phyloP scores from a whole-genome alignment of 1,140 invertebrate species.

The Littorina saxatilis region DNA sequence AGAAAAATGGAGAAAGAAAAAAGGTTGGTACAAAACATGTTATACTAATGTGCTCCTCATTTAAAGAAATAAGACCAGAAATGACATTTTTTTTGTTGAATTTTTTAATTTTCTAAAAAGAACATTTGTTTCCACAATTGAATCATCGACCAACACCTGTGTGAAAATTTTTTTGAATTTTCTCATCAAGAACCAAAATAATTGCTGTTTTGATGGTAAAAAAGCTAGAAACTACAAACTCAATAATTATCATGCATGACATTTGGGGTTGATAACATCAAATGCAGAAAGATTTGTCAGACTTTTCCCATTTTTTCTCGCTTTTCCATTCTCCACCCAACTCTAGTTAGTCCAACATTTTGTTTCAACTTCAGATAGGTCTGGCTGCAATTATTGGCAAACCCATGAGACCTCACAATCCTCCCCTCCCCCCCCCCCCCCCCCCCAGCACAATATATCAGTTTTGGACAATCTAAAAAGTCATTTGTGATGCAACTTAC shows the following conservation, averaged over 20 bases:
- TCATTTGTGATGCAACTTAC: slow-evolving; percentile 44
- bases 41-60: background rate
- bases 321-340: background rate
- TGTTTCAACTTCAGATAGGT: background rate
- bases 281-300: no score
- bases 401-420: background rate
- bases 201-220: background rate
- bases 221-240: background rate
- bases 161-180: no score
- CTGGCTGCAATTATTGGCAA: background rate
- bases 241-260: no score
- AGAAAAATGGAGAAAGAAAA: no score
- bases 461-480: background rate
- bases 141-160: background rate
- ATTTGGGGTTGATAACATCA: no score
- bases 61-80: no score
- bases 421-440: background rate
- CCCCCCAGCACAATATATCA: background rate
- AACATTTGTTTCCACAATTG: background rate
- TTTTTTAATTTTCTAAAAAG: background rate
- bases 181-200: background rate
- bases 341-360: no score
- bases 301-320: no score
- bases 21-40: background rate
- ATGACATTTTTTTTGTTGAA: no score